Conservation (phyloP, 2,113 vertebrate species). For the Microcebus griseorufus region DNA sequence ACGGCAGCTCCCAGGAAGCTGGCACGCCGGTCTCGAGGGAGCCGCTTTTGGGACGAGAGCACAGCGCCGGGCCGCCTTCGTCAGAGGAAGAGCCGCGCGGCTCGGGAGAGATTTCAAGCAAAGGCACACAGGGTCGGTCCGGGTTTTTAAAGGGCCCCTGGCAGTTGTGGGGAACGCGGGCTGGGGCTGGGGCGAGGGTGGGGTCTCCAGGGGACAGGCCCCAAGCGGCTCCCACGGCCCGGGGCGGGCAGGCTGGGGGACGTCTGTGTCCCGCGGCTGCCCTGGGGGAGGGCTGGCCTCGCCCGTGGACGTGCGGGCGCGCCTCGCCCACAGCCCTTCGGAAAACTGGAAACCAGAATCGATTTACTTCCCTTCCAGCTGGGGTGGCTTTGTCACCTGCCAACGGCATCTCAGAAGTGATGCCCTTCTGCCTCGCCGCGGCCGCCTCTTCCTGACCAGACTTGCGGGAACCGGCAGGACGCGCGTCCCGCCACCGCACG, state of each 20-base stretch:
- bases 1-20: rapidly evolving
- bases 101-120: not conserved
- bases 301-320: not conserved
- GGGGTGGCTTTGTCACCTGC: not conserved
- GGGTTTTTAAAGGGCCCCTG: not conserved
- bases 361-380: not conserved
- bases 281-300: not conserved
- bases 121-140: not conserved
- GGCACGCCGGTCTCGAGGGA: rapidly evolving
- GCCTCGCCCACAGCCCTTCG: not conserved
- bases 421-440: rapidly evolving
- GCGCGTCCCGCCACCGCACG: not conserved
- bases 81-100: not conserved
- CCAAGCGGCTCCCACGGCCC: not conserved
- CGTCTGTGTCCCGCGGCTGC: not conserved
- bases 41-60: not conserved
- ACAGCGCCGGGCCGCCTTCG: rapidly evolving
- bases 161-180: rapidly evolving
- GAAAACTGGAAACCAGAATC: not conserved
- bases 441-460: not conserved
- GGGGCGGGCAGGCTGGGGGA: not conserved
- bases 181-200: not conserved
- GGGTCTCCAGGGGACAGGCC: not conserved
- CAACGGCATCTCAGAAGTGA: not conserved
- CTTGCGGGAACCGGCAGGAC: rapidly evolving